Percentiles rank a stretch among this genome's conserved stretches.
Conservation (phyloP, 2,888 invertebrate genomes). For the Thymelicus lineola region DNA sequence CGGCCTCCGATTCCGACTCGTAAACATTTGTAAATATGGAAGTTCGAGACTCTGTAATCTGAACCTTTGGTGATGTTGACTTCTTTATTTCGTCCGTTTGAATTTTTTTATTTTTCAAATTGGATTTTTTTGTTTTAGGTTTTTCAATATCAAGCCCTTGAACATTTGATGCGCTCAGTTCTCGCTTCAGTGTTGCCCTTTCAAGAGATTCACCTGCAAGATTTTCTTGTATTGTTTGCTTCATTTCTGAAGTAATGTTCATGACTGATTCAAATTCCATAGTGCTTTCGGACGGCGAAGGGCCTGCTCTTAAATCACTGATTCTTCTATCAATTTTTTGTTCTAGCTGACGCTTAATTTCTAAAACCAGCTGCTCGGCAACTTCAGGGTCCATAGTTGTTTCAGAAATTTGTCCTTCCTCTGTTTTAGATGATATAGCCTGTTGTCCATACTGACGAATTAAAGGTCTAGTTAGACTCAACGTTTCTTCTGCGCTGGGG, state of each 20-base stretch:
- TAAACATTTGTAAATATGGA: conserved; percentile 12
- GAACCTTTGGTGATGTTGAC: conserved; percentile 48
- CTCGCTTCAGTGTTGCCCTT: conserved; percentile 4
- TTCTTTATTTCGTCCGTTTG: conserved; percentile 52
- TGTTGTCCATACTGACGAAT: conserved; percentile 54
- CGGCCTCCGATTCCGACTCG: conserved; percentile 26
- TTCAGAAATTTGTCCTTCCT: conserved; percentile 28
- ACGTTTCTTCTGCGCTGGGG: conserved; percentile 6
- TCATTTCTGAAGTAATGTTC: conserved; percentile 48
- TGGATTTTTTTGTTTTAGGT: conserved; percentile 48
- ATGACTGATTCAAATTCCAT: conserved; percentile 44
- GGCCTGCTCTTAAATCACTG: conserved; percentile 36
- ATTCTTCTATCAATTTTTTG: conserved; percentile 42
- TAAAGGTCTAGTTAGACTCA: conserved; percentile 32
- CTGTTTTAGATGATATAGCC: conserved; percentile 43
- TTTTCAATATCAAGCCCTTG: neutral
- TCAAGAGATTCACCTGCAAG: conserved; percentile 9
- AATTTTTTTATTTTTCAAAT: conserved; percentile 52
- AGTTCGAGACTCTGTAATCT: conserved; percentile 51
- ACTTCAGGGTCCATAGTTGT: conserved; percentile 37
- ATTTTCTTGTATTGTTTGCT: conserved; percentile 40
- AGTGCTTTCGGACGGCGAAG: conserved; percentile 7
- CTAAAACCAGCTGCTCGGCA: conserved; percentile 43
- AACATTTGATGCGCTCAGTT: conserved; percentile 18
- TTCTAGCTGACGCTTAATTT: conserved; percentile 46